A percentile compares a stretch with the other conserved stretches of the same genome.
phyloP scores from a whole-genome alignment of 2,888 invertebrate species.

The Nomada fabriciana region DNA sequence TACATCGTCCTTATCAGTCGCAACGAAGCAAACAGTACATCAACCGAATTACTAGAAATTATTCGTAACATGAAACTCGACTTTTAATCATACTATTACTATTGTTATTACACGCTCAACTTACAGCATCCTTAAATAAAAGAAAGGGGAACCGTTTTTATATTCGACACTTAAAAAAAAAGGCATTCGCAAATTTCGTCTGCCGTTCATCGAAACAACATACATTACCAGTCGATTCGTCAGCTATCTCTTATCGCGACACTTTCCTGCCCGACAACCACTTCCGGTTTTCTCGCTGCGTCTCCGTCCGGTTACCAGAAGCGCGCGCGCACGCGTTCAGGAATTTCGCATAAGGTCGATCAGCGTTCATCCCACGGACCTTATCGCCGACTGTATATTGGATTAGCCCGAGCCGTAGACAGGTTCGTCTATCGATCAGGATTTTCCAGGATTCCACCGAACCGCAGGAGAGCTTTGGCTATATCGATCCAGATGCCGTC shows the following conservation, averaged over 20 bases:
- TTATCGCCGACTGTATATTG: constrained; percentile 26
- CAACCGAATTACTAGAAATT: too few species aligned
- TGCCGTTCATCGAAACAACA: neutral
- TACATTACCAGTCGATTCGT: constrained; percentile 27
- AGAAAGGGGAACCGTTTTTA: neutral
- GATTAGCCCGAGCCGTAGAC: constrained; percentile 26
- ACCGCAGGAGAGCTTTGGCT: neutral
- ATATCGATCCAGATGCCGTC: constrained; percentile 30
- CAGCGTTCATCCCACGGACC: constrained; percentile 48
- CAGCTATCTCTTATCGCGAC: constrained; percentile 59
- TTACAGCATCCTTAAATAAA: neutral
- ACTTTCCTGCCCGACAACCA: constrained; percentile 66
- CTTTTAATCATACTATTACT: too few species aligned
- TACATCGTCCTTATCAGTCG: too few species aligned
- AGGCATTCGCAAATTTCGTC: neutral
- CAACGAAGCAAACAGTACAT: too few species aligned
- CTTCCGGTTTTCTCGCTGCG: constrained; percentile 54
- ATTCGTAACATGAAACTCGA: too few species aligned
- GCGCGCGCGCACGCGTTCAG: neutral
- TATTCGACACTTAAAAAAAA: neutral
- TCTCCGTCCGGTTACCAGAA: neutral
- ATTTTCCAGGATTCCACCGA: constrained; percentile 34
- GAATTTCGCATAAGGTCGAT: constrained; percentile 57
- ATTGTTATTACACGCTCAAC: too few species aligned
- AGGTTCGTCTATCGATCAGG: constrained; percentile 44